A percentile compares a stretch with the other conserved stretches of the same genome.
Conservation (phyloP, 2,888 invertebrate species). For the Idaea dimidiata region DNA sequence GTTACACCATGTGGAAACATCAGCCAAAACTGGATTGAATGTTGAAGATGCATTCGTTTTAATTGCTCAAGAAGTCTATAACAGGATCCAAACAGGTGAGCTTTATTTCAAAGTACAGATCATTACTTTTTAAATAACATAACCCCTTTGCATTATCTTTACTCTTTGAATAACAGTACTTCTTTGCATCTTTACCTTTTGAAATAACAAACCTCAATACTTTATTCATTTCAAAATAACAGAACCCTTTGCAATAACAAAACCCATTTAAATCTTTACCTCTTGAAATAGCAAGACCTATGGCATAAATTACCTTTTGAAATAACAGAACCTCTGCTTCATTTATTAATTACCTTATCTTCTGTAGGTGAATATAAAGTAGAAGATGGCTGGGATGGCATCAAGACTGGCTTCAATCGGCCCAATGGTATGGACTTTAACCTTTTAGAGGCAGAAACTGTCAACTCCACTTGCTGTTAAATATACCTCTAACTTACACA, state of each 20-base stretch:
- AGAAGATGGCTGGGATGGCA: conserved; percentile 98
- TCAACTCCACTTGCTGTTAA: conserved; percentile 93
- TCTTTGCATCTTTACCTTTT: too few relatives aligned
- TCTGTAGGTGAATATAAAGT: conserved; percentile 87
- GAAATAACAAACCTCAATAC: too few relatives aligned
- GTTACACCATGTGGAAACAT: conserved; percentile 97
- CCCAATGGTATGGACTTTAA: conserved; percentile 92
- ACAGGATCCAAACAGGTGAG: conserved; percentile 90
- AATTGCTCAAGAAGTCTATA: conserved; percentile 94
- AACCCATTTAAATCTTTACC: too few relatives aligned
- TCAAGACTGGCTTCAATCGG: conserved; percentile 94
- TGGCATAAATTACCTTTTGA: too few relatives aligned
- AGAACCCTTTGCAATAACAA: too few relatives aligned
- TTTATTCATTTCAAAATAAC: too few relatives aligned
- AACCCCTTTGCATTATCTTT: too few relatives aligned
- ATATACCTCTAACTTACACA: conserved; percentile 7
- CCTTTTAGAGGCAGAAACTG: conserved; percentile 93
- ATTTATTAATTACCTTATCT: neutral
- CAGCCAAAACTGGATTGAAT: conserved; percentile 94
- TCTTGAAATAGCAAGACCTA: too few relatives aligned
- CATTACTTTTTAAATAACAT: too few relatives aligned
- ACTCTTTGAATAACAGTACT: too few relatives aligned
- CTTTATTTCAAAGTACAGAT: too few relatives aligned
- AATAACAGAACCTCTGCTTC: too few relatives aligned
- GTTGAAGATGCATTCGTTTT: conserved; percentile 95